phyloP scores from a whole-genome alignment of 2,888 invertebrate genomes.

The Amiota mariae region DNA sequence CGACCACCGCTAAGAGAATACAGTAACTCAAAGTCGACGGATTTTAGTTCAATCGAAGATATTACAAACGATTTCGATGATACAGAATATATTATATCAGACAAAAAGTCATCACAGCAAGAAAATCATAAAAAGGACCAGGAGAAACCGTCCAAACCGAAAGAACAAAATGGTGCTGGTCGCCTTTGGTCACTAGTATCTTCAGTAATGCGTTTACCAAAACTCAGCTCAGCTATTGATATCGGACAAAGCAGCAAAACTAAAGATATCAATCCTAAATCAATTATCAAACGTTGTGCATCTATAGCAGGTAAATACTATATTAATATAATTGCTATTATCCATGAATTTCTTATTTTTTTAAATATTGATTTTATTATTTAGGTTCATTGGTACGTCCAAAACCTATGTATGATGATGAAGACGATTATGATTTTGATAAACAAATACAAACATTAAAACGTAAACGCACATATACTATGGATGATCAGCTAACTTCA shows the following conservation, averaged over 20 bases:
- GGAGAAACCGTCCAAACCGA: neutral
- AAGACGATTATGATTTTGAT: slow-evolving; percentile 43
- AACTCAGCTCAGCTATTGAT: slow-evolving; percentile 27
- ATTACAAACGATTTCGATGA: slow-evolving; percentile 40
- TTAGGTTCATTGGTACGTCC: slow-evolving; percentile 66
- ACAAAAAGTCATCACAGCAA: slow-evolving; percentile 25
- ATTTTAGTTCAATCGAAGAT: slow-evolving; percentile 53
- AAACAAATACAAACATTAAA: slow-evolving; percentile 54
- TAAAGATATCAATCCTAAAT: slow-evolving; percentile 29
- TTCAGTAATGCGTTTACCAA: slow-evolving; percentile 67
- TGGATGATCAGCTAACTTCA: slow-evolving; percentile 50
- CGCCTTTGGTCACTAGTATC: slow-evolving; percentile 61
- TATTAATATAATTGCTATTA: neutral
- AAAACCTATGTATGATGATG: slow-evolving; percentile 41
- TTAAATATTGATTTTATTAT: slow-evolving; percentile 16
- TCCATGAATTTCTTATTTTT: neutral
- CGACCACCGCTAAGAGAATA: slow-evolving; percentile 55
- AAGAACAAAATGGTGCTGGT: slow-evolving; percentile 40
- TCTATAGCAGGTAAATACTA: slow-evolving; percentile 68
- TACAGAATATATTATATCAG: slow-evolving; percentile 50
- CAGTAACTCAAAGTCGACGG: slow-evolving; percentile 27
- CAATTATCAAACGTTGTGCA: slow-evolving; percentile 66
- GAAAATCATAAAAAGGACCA: slow-evolving; percentile 19
- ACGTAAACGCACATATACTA: slow-evolving; percentile 67
- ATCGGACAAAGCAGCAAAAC: slow-evolving; percentile 45